Evolutionary conservation across 2,797 vertebrate genomes (phyloP).

Genomic region (Rousettus madagascariensis): DNA sequence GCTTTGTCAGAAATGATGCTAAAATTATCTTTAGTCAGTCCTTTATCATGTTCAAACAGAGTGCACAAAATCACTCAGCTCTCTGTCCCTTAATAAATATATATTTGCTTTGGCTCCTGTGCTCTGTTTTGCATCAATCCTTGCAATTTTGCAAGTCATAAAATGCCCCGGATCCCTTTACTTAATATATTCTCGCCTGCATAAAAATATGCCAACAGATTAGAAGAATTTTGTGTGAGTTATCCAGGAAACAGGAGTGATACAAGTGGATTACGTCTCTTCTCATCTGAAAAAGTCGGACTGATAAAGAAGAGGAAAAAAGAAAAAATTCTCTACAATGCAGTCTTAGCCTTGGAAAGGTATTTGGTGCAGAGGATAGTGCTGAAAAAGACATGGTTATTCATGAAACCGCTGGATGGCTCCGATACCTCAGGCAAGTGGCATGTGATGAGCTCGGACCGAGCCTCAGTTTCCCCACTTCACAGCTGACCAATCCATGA

Average conservation of each 20-base stretch:
- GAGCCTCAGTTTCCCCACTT: background rate
- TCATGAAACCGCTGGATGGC: no score
- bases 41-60: conserved; percentile 30
- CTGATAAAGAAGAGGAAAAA: background rate
- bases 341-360: background rate
- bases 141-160: conserved; percentile 36
- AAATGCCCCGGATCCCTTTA: background rate
- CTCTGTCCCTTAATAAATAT: background rate
- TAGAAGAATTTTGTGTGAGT: background rate
- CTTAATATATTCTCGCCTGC: background rate
- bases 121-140: conserved; percentile 39
- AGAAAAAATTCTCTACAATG: background rate
- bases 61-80: background rate
- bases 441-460: background rate
- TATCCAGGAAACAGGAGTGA: background rate
- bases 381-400: background rate
- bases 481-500: fast-evolving
- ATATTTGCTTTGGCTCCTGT: conserved; percentile 41
- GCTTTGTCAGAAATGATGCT: conserved; percentile 24
- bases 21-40: background rate
- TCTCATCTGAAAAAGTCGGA: background rate
- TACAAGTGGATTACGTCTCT: background rate
- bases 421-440: fast-evolving
- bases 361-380: background rate
- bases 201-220: background rate